phyloP scores from a whole-genome alignment of 30 jellyfish, hydroid and myxozoan genomes.

The Sanderia malayensis region DNA sequence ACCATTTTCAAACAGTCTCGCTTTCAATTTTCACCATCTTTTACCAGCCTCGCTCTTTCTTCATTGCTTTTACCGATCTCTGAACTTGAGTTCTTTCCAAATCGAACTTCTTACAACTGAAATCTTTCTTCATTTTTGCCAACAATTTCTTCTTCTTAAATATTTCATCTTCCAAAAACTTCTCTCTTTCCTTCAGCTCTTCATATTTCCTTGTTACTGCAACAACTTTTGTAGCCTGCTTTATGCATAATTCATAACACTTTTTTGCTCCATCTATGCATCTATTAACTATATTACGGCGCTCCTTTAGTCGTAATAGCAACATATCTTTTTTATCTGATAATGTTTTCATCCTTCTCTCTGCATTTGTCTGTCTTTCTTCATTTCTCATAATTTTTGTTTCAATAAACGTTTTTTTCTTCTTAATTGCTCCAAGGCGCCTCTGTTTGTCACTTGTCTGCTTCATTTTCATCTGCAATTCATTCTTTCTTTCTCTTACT shows the following conservation, averaged over 20 bases:
- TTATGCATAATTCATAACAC: slow-evolving; percentile 40
- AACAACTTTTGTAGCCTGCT: slow-evolving; percentile 59
- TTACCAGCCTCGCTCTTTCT: slow-evolving; percentile 60
- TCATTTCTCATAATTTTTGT: slow-evolving; percentile 32
- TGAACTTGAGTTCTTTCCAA: slow-evolving; percentile 49
- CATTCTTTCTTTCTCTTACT: slow-evolving; percentile 13
- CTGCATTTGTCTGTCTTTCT: slow-evolving; percentile 22
- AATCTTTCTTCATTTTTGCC: slow-evolving; percentile 4
- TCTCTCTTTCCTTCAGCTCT: slow-evolving; percentile 21
- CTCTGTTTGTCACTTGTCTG: slow-evolving; percentile 48
- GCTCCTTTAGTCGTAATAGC: slow-evolving; percentile 43
- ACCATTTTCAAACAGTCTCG: no score
- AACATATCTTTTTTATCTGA: slow-evolving; percentile 47
- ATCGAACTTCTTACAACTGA: slow-evolving; percentile 42
- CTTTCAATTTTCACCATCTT: neutral
- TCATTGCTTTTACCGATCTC: slow-evolving; percentile 54
- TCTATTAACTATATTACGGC: slow-evolving; percentile 43
- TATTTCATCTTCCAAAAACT: slow-evolving; percentile 36
- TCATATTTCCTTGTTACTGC: slow-evolving; percentile 18
- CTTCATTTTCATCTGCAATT: neutral
- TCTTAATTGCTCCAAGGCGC: slow-evolving; percentile 36
- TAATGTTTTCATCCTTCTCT: slow-evolving; percentile 22
- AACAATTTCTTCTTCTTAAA: slow-evolving; percentile 13
- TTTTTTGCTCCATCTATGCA: slow-evolving; percentile 48
- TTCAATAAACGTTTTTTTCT: slow-evolving; percentile 24